Base-by-base conservation (phyloP, 2,113 vertebrate species). In the Strix uralensis region DNA sequence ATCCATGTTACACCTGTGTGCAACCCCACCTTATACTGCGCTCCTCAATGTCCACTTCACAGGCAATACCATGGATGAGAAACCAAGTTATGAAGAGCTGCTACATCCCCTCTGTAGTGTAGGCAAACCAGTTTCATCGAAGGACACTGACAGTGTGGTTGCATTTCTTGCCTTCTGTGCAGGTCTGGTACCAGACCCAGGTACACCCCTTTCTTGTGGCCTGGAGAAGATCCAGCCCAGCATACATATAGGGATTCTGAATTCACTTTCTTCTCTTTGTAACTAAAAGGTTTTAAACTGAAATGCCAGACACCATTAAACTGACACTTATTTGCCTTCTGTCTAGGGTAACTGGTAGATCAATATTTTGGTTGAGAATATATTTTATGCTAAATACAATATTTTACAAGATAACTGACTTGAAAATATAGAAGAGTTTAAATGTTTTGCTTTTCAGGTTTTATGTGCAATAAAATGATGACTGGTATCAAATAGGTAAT, bases 381-480 rank as follows among this genome's bases (percentile, higher is more conserved):
- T 81, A 84, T 87, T 94, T 96, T 89, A 94, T 79, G 86, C 46
- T 96, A 85, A 91, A 81, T 65, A 88, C 30, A 92, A 8, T 90
- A 55, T 94, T 94, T 95, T 92, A 69, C 55, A 65, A 55, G 69
- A 81, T 61, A 91, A 59, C 32, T 61, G 74, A 63, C 75, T 86
- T 34, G 15, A 88, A 95, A 92, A 88, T 81, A 57, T 7, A 36
- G 69, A 67, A 78, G 59, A 44, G 11, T 81, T 88, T 81, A 69
- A 91, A 78, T 92, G 80, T 79, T 95, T 94, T 92, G 72, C 72
- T 96, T 94, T 92, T 63, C 40, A 63, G 65, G 61, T 94, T 96
- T 95, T 90, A 94, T 88, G 73, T 88, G 82, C 86, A 92, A 75
- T 96, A 81, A 94, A 95, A 90, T 71, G 86, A 95, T 94, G 93